Conservation (phyloP, 2,113 vertebrate species). For the Ceratotherium simum region DNA sequence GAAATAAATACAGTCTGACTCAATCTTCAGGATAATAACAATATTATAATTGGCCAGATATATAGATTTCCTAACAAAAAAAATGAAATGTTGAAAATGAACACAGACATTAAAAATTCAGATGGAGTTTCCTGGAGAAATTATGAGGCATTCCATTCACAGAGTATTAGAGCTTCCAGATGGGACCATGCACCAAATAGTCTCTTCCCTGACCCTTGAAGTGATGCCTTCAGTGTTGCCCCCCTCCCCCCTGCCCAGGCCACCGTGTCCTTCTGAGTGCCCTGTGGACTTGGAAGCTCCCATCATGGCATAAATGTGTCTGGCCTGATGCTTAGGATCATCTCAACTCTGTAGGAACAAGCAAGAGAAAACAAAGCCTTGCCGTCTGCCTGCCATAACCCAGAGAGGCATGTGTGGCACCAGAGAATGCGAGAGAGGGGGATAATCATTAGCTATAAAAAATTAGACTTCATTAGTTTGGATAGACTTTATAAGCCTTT, state of each 20-base stretch:
- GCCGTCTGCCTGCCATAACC: not conserved
- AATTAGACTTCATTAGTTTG: not conserved
- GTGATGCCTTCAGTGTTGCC: not conserved
- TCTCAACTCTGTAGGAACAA: not conserved
- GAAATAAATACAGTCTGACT: not conserved
- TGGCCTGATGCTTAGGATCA: not conserved
- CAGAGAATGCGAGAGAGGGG: not conserved
- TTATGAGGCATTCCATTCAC: not conserved
- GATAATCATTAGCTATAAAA: not conserved
- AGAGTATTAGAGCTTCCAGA: not conserved
- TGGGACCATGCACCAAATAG: not conserved
- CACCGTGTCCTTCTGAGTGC: too few species aligned
- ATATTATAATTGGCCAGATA: not conserved
- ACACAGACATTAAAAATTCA: not conserved
- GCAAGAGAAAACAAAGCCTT: not conserved
- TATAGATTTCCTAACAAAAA: not conserved
- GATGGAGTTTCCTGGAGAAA: not conserved
- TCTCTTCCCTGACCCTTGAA: not conserved
- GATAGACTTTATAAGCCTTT: not conserved
- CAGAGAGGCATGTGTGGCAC: too few species aligned
- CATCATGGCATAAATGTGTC: not conserved
- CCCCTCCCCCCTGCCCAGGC: not conserved
- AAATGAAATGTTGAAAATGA: conserved; percentile 5
- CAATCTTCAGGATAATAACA: not conserved
- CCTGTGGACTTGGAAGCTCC: not conserved